Evolutionary conservation across 1,140 invertebrate genomes (phyloP).

Genomic region (Musca vetustissima): DNA sequence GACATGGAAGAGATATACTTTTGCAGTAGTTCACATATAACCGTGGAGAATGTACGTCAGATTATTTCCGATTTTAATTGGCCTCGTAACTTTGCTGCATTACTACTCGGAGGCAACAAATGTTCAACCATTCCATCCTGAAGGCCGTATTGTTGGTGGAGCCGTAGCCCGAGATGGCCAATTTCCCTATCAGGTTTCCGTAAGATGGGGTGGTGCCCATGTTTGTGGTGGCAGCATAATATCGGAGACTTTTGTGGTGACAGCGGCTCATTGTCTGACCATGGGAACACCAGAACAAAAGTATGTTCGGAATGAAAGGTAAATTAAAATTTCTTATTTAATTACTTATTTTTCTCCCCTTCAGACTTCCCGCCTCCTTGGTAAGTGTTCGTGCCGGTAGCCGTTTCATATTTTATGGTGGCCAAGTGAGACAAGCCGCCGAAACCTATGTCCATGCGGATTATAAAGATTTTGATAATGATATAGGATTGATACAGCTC

Average conservation of each 20-base stretch:
- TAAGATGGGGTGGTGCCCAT: slow-evolving; percentile 40
- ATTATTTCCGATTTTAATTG: no score
- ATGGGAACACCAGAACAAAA: slow-evolving; percentile 42
- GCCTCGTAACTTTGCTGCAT: no score
- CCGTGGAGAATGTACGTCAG: no score
- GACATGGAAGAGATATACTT: no score
- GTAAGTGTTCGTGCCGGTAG: slow-evolving; percentile 39
- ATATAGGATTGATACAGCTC: slow-evolving; percentile 41
- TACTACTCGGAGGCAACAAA: no score
- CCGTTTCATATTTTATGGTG: slow-evolving; percentile 38
- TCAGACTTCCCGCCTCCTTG: slow-evolving; percentile 37
- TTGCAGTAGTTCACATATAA: no score
- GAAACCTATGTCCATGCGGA: slow-evolving; percentile 39
- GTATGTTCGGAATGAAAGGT: slow-evolving; percentile 28
- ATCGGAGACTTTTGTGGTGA: slow-evolving; percentile 35
- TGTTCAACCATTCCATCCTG: no score
- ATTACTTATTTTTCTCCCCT: no score
- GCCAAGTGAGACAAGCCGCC: slow-evolving; percentile 36
- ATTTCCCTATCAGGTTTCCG: slow-evolving; percentile 43
- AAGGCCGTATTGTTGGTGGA: slow-evolving; percentile 37
- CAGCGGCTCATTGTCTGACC: slow-evolving; percentile 38
- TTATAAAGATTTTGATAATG: slow-evolving; percentile 37
- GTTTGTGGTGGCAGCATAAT: slow-evolving; percentile 45
- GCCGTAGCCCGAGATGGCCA: slow-evolving; percentile 39
- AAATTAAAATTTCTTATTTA: background rate